Evolutionary conservation across 2,888 invertebrate species (phyloP).

Genomic region (Ochropleura plecta): DNA sequence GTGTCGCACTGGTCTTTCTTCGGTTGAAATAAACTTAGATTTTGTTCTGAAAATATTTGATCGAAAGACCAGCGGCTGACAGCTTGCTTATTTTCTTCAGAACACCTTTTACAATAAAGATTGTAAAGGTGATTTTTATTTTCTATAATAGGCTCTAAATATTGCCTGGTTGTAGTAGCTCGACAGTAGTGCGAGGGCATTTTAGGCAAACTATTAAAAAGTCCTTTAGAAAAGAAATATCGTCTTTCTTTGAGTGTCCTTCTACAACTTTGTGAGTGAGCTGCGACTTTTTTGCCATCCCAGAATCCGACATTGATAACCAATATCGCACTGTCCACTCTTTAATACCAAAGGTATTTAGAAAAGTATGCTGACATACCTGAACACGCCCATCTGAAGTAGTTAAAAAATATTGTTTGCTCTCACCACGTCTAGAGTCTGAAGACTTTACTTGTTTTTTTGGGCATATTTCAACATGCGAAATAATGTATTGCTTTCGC

Average conservation of each 20-base stretch:
- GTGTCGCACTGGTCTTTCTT: too few relatives aligned
- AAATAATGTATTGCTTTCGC: slow-evolving; percentile 14
- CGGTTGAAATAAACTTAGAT: too few relatives aligned
- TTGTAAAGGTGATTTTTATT: neutral
- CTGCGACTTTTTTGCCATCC: slow-evolving; percentile 4
- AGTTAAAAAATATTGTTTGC: slow-evolving; percentile 2
- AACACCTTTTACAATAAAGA: too few relatives aligned
- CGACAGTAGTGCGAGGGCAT: neutral
- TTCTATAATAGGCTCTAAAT: neutral
- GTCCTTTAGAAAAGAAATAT: neutral
- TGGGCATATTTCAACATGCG: slow-evolving; percentile 14
- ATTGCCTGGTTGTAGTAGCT: neutral
- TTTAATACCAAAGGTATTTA: neutral
- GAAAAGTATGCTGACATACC: neutral
- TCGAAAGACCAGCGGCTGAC: too few relatives aligned
- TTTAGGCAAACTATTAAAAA: neutral
- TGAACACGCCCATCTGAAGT: slow-evolving; percentile 3
- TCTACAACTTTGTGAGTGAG: slow-evolving; percentile 1
- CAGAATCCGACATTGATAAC: slow-evolving; percentile 3
- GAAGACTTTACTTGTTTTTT: neutral
- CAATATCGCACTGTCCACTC: neutral
- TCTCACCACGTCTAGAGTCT: neutral
- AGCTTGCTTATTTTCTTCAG: too few relatives aligned
- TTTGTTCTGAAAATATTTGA: too few relatives aligned
- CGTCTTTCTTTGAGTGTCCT: neutral